Evolutionary conservation across 2,888 invertebrate species (phyloP).

Genomic region (Hirtodrosophila trivittata): DNA sequence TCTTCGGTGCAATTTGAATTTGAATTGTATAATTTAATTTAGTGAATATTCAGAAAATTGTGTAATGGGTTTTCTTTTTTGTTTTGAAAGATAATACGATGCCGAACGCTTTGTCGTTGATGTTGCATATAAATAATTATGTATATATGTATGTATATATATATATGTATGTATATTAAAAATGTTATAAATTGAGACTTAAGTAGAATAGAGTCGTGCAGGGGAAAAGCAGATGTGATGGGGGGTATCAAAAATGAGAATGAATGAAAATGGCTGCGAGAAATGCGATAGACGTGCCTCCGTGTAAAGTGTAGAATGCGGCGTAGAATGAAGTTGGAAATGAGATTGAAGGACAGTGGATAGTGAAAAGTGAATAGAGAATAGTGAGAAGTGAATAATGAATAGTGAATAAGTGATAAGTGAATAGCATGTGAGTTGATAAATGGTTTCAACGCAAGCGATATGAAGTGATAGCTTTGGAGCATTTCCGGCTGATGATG

Average conservation of each 20-base stretch:
- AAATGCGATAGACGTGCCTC: slow-evolving; percentile 79
- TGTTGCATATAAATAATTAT: slow-evolving; percentile 61
- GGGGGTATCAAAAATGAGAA: slow-evolving; percentile 7
- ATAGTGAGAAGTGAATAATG: slow-evolving; percentile 10
- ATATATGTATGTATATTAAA: slow-evolving; percentile 35
- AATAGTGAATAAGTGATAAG: slow-evolving; percentile 3
- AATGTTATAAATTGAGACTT: slow-evolving; percentile 48
- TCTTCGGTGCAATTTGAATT: slow-evolving; percentile 60
- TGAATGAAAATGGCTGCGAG: slow-evolving; percentile 69
- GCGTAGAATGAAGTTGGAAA: slow-evolving; percentile 22
- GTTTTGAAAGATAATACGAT: slow-evolving; percentile 43
- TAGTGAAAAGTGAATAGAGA: slow-evolving; percentile 8
- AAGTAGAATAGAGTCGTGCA: slow-evolving; percentile 20
- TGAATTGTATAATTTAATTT: no score
- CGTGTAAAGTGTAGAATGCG: slow-evolving; percentile 70
- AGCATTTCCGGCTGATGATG: slow-evolving; percentile 66
- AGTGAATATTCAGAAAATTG: slow-evolving; percentile 14
- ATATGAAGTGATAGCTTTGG: slow-evolving; percentile 50
- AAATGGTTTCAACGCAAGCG: slow-evolving; percentile 29
- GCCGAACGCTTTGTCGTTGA: slow-evolving; percentile 35
- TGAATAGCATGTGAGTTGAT: slow-evolving; percentile 20
- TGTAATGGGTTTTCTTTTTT: slow-evolving; percentile 21
- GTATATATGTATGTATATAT: slow-evolving; percentile 18
- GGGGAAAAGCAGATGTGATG: slow-evolving; percentile 9
- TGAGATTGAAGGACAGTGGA: slow-evolving; percentile 12